These are phyloP conservation scores for Poeciliopsis infans DNA, from an alignment of 2,797 vertebrate species.

Conservation along the genomic window DNA sequence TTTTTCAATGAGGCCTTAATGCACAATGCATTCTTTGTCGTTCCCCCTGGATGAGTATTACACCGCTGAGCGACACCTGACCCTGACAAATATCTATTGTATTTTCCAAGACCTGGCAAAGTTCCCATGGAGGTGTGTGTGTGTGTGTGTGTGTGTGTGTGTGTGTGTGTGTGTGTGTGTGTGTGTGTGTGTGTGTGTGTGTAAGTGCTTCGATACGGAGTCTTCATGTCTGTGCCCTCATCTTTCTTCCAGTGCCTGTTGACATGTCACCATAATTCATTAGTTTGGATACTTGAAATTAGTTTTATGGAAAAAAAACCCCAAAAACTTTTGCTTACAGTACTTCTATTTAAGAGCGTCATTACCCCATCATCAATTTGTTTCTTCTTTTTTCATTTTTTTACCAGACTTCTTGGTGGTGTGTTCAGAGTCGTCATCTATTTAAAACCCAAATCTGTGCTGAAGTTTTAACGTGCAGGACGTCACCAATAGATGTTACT, in stretches of 20 bases:
- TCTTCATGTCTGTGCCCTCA: constrained; percentile 1
- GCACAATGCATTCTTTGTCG: constrained; percentile 26
- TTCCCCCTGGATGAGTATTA: constrained; percentile 15
- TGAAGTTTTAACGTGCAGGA: not conserved
- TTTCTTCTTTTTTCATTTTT: not conserved
- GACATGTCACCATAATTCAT: not conserved
- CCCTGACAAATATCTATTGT: constrained; percentile 39
- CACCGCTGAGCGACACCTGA: constrained; percentile 16
- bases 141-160: constrained; percentile 5
- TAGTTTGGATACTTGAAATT: not conserved
- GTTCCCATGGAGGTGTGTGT: constrained; percentile 52
- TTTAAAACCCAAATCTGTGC: not conserved
- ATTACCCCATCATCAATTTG: not conserved
- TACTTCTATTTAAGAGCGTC: not conserved
- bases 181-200: constrained; percentile 1
- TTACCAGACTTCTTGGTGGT: not conserved
- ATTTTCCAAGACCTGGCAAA: constrained; percentile 23
- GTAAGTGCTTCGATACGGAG: not conserved
- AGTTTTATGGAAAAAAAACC: not conserved
- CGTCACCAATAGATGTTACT: not conserved
- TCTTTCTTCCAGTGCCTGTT: constrained; percentile 17
- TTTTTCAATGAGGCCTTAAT: not conserved
- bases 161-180: constrained; percentile 13
- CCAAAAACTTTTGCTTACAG: not conserved
- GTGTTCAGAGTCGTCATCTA: not conserved